phyloP scores from a whole-genome alignment of 2,888 invertebrate genomes.

The Drosophila merina region DNA sequence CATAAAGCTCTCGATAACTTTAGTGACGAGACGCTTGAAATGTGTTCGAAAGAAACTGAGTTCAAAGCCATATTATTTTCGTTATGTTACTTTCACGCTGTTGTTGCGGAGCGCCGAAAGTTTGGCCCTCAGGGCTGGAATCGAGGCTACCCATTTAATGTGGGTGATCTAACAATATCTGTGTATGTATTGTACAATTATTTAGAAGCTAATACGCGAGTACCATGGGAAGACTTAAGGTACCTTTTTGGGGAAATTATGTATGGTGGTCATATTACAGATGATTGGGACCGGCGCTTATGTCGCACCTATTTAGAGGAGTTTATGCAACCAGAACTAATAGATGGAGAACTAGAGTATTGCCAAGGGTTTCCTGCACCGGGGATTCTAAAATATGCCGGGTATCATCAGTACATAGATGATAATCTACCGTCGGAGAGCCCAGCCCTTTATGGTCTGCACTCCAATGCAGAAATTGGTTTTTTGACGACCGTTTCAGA shows the following conservation, averaged over 20 bases:
- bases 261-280: constrained; percentile 98
- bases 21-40: constrained; percentile 95
- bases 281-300: constrained; percentile 96
- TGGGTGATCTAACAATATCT: constrained; percentile 95
- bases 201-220: constrained; percentile 92
- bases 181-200: constrained; percentile 96
- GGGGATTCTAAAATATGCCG: constrained; percentile 93
- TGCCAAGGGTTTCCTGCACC: constrained; percentile 95
- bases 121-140: constrained; percentile 86
- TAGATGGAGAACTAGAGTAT: constrained; percentile 92
- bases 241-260: constrained; percentile 98
- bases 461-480: constrained; percentile 97
- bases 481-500: constrained; percentile 95
- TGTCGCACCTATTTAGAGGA: constrained; percentile 94
- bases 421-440: constrained; percentile 94
- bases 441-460: constrained; percentile 95
- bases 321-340: constrained; percentile 93
- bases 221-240: constrained; percentile 97
- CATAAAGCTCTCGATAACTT: constrained; percentile 97
- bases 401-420: constrained; percentile 95
- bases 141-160: constrained; percentile 90
- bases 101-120: constrained; percentile 95
- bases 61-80: constrained; percentile 95
- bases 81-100: constrained; percentile 97
- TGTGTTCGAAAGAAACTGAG: constrained; percentile 96